Conservation (phyloP, 2,797 vertebrate species). For the Astyanax mexicanus region DNA sequence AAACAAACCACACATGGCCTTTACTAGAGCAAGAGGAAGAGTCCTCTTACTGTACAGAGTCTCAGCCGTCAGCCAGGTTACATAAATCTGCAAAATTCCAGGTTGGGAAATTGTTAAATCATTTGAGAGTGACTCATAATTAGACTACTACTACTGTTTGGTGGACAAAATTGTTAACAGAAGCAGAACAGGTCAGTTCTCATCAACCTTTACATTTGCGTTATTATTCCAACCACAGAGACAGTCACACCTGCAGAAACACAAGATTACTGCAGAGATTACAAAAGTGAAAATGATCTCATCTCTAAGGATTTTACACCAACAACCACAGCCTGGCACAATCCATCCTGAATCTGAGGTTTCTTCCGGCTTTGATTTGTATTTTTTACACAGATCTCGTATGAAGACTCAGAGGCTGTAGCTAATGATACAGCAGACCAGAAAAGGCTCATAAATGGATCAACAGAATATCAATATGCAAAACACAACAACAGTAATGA, state of each 20-base stretch:
- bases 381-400: background rate
- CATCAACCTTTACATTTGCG: too few species aligned
- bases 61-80: background rate
- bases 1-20: conserved; percentile 1
- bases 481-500: too few species aligned
- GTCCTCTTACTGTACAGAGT: background rate
- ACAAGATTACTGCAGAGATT: background rate
- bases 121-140: background rate
- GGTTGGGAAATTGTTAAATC: background rate
- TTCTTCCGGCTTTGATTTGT: background rate
- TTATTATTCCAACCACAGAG: background rate
- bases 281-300: background rate
- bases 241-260: background rate
- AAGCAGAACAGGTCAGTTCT: background rate
- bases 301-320: background rate
- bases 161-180: background rate
- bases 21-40: background rate
- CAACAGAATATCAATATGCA: background rate
- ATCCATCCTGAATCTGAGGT: background rate
- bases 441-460: too few species aligned
- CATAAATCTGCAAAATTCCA: background rate
- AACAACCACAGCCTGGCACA: background rate
- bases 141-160: too few species aligned
- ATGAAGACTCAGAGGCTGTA: background rate
- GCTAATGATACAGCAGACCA: background rate